A percentile compares a stretch with the other conserved stretches of the same genome.
Evolutionary conservation across 1,140 invertebrate genomes (phyloP).

Genomic region (Eupristina koningsbergeri): DNA sequence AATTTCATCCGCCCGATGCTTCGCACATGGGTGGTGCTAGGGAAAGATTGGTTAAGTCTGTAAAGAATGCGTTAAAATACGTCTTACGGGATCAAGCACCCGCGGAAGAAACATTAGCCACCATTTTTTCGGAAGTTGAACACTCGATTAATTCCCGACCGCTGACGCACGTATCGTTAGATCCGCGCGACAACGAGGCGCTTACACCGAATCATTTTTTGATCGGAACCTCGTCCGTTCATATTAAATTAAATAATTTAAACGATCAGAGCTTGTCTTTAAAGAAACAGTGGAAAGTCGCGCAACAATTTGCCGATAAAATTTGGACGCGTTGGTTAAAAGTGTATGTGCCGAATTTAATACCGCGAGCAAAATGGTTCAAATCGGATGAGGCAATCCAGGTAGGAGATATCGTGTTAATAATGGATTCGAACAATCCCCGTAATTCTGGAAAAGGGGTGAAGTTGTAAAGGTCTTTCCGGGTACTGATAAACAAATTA

Average conservation of each 20-base stretch:
- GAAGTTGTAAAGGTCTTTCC: background rate
- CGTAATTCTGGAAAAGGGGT: constrained; percentile 10
- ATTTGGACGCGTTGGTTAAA: constrained; percentile 35
- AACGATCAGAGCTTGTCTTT: background rate
- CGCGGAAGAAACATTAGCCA: too few species aligned
- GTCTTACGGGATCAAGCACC: too few species aligned
- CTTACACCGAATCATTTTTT: constrained; percentile 62
- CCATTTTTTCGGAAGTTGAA: too few species aligned
- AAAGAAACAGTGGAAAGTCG: constrained; percentile 10
- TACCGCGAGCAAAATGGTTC: constrained; percentile 20
- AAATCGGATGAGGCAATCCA: background rate
- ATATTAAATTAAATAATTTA: background rate
- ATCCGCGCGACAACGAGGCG: constrained; percentile 37
- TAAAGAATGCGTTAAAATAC: too few species aligned
- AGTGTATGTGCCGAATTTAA: constrained; percentile 31
- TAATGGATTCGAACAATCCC: background rate
- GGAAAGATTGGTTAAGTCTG: too few species aligned
- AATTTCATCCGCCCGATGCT: too few species aligned
- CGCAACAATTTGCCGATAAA: constrained; percentile 19
- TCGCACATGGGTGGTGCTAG: too few species aligned
- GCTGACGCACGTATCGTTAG: too few species aligned
- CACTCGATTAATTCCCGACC: too few species aligned
- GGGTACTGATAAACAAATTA: background rate
- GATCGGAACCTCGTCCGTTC: constrained; percentile 48
- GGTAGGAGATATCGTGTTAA: constrained; percentile 6